phyloP scores from a whole-genome alignment of 1,140 invertebrate species.

The Nasonia giraulti region DNA sequence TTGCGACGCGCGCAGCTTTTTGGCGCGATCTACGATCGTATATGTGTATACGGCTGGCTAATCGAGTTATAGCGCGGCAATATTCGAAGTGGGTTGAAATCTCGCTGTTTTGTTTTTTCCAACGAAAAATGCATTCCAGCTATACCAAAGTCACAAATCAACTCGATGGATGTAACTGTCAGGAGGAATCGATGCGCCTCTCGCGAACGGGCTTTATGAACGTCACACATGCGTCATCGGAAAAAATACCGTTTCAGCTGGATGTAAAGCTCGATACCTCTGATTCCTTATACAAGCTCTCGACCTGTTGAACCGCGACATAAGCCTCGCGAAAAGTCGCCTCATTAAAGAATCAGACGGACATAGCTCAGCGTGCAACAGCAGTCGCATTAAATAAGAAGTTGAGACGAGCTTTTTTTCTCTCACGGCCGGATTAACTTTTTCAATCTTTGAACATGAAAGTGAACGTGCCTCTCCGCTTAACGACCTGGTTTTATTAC shows the following conservation, averaged over 20 bases:
- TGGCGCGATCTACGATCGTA: not conserved
- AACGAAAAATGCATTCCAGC: no score
- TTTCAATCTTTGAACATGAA: not conserved
- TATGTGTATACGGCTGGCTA: not conserved
- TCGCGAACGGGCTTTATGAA: no score
- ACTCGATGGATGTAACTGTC: no score
- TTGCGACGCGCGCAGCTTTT: not conserved
- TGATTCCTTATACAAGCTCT: not conserved
- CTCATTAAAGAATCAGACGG: not conserved
- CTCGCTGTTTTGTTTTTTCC: no score
- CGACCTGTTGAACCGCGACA: not conserved
- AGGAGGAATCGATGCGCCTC: no score
- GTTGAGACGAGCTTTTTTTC: not conserved
- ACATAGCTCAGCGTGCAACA: not conserved
- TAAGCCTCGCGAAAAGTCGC: not conserved
- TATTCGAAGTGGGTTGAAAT: no score
- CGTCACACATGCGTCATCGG: no score
- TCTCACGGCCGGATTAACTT: not conserved
- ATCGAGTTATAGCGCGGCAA: not conserved
- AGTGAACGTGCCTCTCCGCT: not conserved
- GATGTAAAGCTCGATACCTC: not conserved
- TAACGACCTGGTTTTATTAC: not conserved
- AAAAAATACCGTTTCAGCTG: not conserved
- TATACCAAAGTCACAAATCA: no score
- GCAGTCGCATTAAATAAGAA: not conserved